Evolutionary conservation across 2,113 vertebrate species (phyloP), one percentile per base, ranked within the genome.

Genomic region (Pterocles gutturalis): DNA sequence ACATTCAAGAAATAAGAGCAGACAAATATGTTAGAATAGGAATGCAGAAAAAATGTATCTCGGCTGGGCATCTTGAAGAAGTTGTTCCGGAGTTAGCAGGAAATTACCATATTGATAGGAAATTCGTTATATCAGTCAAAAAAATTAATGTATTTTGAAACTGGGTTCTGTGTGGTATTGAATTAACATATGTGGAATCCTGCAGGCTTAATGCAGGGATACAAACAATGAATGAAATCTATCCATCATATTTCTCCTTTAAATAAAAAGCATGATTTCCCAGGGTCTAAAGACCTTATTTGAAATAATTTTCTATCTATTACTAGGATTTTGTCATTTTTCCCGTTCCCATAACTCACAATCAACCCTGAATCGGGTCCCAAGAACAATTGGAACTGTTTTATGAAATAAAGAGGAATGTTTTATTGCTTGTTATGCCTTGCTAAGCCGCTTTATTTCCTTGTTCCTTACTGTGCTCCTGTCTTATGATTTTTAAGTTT

Each of bases 261-360:
- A 89, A 86, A 58, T 31, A 53, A 75, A 70, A 86, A 61, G 9
- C 22, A 19, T 41, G 41, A 41, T 41, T 41, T 41, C 28, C 53
- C 54, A 36, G 18, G 38, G 55, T 70, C 70, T 80, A 55, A 85
- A 94, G 79, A 71, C 41, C 11, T 1, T 34, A 57, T 80, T 90
- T 93, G 62, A 93, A 94, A 83, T 19, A 69, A 53, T 86, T 97
- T 91, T 87, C 77, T 89, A 20, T 81, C 86, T 96, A 38, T 72
- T 89, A 79, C 34, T 60, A 55, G n/a, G 54, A 89, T 67, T 83
- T 90, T 73, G 49, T 70, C 38, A 81, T 83, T 96, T 76, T 91
- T 72, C 60, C 58, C 41, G 95, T 95, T 94, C 92, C 77, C 46
- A 61, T 97, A 90, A 89, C 51, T 96, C 70, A 73, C 34, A 55